Conservation (phyloP, 2,797 vertebrate species). For the Falco berigora region DNA sequence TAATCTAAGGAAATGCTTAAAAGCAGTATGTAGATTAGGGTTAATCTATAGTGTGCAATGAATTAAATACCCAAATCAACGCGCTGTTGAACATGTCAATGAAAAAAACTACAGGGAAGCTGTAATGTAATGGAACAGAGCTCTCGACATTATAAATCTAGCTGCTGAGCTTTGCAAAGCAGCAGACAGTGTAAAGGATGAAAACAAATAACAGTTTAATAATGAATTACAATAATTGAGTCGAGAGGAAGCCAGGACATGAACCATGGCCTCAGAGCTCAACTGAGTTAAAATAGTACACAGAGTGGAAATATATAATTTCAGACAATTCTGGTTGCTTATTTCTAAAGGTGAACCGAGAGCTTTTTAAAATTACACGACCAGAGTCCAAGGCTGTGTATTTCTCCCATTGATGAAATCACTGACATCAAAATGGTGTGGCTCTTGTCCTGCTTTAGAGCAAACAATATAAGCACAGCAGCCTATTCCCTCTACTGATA, state of each 20-base stretch:
- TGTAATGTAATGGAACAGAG: background rate
- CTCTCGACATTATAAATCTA: background rate
- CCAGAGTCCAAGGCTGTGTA: background rate
- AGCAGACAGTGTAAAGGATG: background rate
- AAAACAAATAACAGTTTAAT: slow-evolving; percentile 53
- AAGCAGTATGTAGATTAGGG: background rate
- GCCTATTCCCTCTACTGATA: background rate
- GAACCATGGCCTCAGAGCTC: background rate
- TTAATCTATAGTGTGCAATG: background rate
- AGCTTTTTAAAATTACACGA: background rate
- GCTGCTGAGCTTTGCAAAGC: slow-evolving; percentile 24
- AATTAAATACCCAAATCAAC: background rate
- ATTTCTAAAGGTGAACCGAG: slow-evolving; percentile 37
- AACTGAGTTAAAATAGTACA: background rate
- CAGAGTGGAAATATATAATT: slow-evolving; percentile 25
- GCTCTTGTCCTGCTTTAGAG: background rate
- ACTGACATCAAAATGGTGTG: slow-evolving; percentile 12
- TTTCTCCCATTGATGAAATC: slow-evolving; percentile 27
- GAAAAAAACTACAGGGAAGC: background rate
- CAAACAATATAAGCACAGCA: slow-evolving; percentile 11
- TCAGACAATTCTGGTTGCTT: background rate
- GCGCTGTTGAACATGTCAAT: background rate
- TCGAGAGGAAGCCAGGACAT: background rate
- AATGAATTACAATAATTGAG: slow-evolving; percentile 46
- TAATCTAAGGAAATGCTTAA: background rate